A percentile compares a stretch with the other conserved stretches of the same genome.
Conservation (phyloP, 2,797 vertebrate genomes). For the Cynodonichthys magdalenae region DNA sequence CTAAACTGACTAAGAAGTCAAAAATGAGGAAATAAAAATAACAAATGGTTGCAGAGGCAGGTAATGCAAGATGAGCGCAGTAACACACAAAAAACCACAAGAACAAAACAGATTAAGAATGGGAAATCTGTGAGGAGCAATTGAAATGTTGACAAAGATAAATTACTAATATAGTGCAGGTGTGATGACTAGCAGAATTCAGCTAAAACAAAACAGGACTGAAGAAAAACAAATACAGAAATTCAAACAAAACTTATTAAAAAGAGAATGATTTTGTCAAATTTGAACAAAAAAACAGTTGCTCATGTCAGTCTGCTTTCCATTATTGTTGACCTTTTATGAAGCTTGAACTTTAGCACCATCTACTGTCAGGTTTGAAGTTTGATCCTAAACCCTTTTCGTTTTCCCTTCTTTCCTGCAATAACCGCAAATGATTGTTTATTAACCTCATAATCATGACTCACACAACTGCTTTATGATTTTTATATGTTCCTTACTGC, state of each 20-base stretch:
- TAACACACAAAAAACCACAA: too few relatives aligned
- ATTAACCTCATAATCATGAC: too few relatives aligned
- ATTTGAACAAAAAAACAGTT: too few relatives aligned
- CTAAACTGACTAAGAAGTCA: neutral
- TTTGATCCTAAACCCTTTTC: neutral
- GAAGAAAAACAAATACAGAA: neutral
- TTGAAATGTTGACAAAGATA: neutral
- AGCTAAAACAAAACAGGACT: neutral
- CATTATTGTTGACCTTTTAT: neutral
- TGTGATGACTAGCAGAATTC: neutral
- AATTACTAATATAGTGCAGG: neutral
- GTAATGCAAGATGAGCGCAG: neutral
- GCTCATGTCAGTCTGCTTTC: too few relatives aligned
- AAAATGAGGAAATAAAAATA: neutral
- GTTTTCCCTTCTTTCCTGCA: too few relatives aligned
- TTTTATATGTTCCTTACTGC: too few relatives aligned
- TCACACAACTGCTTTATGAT: too few relatives aligned
- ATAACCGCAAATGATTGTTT: too few relatives aligned
- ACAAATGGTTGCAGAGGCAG: neutral
- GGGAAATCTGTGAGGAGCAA: neutral
- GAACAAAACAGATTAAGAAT: neutral
- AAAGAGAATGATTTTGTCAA: neutral
- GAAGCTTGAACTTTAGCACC: conserved; percentile 49
- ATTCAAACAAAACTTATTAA: neutral
- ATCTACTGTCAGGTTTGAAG: conserved; percentile 66